Conservation (phyloP, 2,113 vertebrate genomes). For the Progne subis region DNA sequence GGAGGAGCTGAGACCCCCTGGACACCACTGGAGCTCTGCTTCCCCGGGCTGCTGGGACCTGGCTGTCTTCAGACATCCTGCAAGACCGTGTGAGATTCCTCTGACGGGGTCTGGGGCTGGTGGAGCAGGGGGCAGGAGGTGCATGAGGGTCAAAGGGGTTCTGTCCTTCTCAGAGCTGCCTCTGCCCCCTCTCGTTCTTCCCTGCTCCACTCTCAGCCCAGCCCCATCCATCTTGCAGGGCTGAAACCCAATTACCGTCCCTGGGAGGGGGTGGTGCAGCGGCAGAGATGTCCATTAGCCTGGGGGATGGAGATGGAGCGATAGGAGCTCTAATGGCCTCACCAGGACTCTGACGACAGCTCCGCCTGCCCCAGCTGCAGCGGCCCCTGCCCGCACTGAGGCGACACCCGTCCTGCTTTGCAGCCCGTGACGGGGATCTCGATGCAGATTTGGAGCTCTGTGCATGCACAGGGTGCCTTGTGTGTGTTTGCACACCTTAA, state of each 20-base stretch:
- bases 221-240: neutral
- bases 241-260: conserved; percentile 15
- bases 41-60: neutral
- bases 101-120: neutral
- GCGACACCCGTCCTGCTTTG: neutral
- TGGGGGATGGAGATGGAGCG: conserved; percentile 4
- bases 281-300: conserved; percentile 1
- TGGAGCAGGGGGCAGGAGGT: neutral
- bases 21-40: neutral
- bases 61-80: neutral
- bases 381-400: rapidly evolving
- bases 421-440: neutral
- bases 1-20: neutral
- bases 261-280: neutral
- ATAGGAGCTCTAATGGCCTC: conserved; percentile 9
- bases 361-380: neutral
- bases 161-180: neutral
- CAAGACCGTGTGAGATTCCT: rapidly evolving
- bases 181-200: neutral
- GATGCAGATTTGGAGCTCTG: neutral
- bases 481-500: too few species aligned
- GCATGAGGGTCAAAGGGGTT: neutral
- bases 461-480: rapidly evolving
- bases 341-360: neutral
- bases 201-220: neutral